A percentile compares a stretch with the other conserved stretches of the same genome.
phyloP scores from a whole-genome alignment of 2,113 vertebrate genomes.

The Oreotrochilus melanogaster region DNA sequence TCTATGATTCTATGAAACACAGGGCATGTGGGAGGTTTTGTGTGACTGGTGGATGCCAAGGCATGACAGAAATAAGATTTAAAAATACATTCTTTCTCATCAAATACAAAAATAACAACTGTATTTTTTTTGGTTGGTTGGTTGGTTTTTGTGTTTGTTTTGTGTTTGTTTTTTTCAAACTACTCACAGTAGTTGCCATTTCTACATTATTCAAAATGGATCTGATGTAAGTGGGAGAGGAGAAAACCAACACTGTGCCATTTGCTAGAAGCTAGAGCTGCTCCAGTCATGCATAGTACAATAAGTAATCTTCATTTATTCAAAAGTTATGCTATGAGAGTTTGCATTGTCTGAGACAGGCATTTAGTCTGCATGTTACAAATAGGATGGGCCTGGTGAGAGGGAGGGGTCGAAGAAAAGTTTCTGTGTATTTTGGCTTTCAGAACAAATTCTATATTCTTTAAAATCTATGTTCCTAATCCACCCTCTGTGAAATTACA shows the following conservation, averaged over 20 bases:
- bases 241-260: neutral
- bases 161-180: neutral
- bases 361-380: neutral
- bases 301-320: neutral
- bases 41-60: neutral
- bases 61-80: neutral
- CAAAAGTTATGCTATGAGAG: neutral
- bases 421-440: neutral
- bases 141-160: too few species aligned
- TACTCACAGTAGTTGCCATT: neutral
- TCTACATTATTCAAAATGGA: neutral
- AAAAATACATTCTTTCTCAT: neutral
- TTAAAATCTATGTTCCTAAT: neutral
- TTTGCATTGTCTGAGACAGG: neutral
- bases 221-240: neutral
- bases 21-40: neutral
- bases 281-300: neutral
- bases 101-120: neutral
- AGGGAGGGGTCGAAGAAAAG: neutral
- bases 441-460: neutral
- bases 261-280: neutral
- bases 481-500: neutral
- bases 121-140: neutral
- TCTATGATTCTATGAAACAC: too few species aligned
- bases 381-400: neutral